Conservation (phyloP, 2,797 vertebrate species). For the Staurois parvus region DNA sequence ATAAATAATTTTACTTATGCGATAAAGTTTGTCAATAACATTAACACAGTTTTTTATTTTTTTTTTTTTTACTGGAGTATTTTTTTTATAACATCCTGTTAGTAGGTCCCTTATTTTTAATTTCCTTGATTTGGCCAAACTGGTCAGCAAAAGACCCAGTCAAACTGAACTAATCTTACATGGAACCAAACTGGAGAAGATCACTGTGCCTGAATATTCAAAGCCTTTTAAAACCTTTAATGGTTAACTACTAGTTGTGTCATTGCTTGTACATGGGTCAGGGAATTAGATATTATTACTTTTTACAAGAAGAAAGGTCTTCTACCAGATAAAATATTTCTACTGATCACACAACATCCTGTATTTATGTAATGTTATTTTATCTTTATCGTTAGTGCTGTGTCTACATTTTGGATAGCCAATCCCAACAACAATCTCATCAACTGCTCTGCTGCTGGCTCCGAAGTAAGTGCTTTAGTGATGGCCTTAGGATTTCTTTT, state of each 20-base stretch:
- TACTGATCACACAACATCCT: background rate
- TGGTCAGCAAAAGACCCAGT: too few species aligned
- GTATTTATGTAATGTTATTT: background rate
- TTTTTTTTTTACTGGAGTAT: too few species aligned
- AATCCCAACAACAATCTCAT: conserved; percentile 94
- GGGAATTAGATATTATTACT: background rate
- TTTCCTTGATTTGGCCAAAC: too few species aligned
- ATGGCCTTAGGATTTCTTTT: background rate
- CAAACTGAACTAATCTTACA: too few species aligned
- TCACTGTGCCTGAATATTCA: too few species aligned
- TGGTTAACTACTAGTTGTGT: background rate
- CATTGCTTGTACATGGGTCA: background rate
- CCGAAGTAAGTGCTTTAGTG: conserved; percentile 84
- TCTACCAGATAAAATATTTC: background rate
- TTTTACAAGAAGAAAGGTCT: background rate
- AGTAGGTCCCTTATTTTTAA: too few species aligned
- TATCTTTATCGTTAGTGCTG: conserved; percentile 77
- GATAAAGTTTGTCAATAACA: too few species aligned
- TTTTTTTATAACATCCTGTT: too few species aligned
- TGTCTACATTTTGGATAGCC: conserved; percentile 95
- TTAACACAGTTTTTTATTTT: too few species aligned
- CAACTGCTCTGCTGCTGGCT: conserved; percentile 89
- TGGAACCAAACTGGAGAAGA: too few species aligned
- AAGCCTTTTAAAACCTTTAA: background rate
- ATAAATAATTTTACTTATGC: too few species aligned